phyloP scores from a whole-genome alignment of 1,140 invertebrate genomes.

The Lineus longissimus region DNA sequence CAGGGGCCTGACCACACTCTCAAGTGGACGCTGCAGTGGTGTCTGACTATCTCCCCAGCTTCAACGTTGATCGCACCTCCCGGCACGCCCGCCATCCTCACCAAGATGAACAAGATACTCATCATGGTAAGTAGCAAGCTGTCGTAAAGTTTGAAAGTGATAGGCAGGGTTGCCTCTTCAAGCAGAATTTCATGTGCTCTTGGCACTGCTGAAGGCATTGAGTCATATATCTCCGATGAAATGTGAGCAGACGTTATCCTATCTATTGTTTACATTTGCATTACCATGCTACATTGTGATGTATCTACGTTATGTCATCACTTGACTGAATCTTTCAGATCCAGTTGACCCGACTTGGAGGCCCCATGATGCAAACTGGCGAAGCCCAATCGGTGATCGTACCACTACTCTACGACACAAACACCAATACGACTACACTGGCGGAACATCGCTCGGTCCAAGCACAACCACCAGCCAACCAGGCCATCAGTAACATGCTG shows the following conservation, averaged over 20 bases:
- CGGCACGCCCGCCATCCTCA: slow-evolving; percentile 77
- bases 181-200: not conserved
- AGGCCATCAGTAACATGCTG: slow-evolving; percentile 64
- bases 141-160: not conserved
- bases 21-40: slow-evolving; percentile 85
- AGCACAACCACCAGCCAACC: slow-evolving; percentile 41
- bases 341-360: slow-evolving; percentile 73
- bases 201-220: not conserved
- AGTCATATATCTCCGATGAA: not conserved
- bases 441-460: slow-evolving; percentile 67
- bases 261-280: too few species aligned
- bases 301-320: too few species aligned
- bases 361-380: slow-evolving; percentile 59
- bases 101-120: slow-evolving; percentile 78
- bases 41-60: slow-evolving; percentile 83
- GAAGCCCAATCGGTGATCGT: slow-evolving; percentile 78
- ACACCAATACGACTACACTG: slow-evolving; percentile 77
- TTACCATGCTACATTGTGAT: too few species aligned
- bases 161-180: not conserved
- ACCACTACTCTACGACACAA: slow-evolving; percentile 83
- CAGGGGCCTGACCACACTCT: slow-evolving; percentile 64
- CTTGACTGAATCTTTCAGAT: slow-evolving; percentile 59
- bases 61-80: slow-evolving; percentile 72
- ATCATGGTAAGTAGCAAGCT: slow-evolving; percentile 60
- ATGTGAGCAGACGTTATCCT: too few species aligned